Base-by-base conservation (phyloP, 2,888 invertebrate genomes). In the Eupithecia centaureata region DNA sequence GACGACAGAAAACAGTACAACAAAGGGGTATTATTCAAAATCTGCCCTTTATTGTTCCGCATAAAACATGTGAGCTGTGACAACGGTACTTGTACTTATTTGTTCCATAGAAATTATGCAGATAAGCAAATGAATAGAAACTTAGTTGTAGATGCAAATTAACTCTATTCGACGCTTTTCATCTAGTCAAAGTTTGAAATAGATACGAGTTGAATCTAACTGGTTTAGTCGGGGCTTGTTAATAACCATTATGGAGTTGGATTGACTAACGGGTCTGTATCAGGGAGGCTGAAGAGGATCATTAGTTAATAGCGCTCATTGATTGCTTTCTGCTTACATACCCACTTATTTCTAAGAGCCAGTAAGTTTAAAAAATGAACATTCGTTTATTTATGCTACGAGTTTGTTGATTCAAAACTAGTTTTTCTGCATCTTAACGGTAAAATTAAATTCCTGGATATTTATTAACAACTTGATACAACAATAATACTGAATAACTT, bases 91-190 rank as follows among this genome's bases (percentile, higher is more conserved):
- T 67, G 79, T 83, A 86, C 86, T 87, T 88, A 90, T 89, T 90
- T 87, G 85, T 88, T 89, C 86, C 89, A 85, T 89, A 87, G 84
- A 88, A 90, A 91, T 92, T 91, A 90, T 92, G 89, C 83, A 90
- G 91, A 91, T 91, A 90, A 89, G 90, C 87, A 85, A 90, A 84
- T 89, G 88, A 90, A 91, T 90, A 84, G 88, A 85, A 91, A 92
- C 90, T 91, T 90, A 84, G 84, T 81, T 86, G 82, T 86, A 82
- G 86, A 87, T 88, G 89, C 86, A 90, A 92, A 91, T 90, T 90
- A 89, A 90, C 89, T 90, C 81, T 76, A 80, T 86, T 88, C 78
- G 82, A 84, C 80, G 87, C 83, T 85, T 88, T 87, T 86, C 87
- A 87, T 87, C 86, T 81, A 82, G 79, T 77, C 78, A 75, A 86